Evolutionary conservation across 2,797 vertebrate genomes (phyloP).

Genomic region (Leucoraja ocellata): DNA sequence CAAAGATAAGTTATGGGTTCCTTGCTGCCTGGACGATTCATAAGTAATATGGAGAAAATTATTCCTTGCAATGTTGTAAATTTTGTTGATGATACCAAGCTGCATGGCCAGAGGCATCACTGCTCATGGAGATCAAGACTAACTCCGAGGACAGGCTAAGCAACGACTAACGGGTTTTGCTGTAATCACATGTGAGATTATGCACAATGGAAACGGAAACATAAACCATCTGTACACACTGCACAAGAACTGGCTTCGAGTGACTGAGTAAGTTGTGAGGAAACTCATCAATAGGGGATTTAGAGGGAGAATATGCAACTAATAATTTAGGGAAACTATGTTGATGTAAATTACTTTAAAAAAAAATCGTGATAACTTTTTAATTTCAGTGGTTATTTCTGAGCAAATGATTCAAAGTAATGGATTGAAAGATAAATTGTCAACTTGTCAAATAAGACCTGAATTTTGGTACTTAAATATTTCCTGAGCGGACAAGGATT

Average conservation of each 20-base stretch:
- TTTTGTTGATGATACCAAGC: slow-evolving; percentile 20
- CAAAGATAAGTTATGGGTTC: neutral
- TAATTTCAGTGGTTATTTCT: neutral
- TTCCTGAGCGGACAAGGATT: neutral
- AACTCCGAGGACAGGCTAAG: neutral
- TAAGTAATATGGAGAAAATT: neutral
- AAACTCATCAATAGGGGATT: neutral
- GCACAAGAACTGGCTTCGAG: neutral
- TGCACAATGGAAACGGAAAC: slow-evolving; percentile 17
- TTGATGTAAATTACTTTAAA: neutral
- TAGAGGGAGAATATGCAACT: neutral
- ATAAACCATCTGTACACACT: neutral
- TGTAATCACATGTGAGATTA: neutral
- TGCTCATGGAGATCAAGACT: neutral
- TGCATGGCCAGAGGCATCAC: slow-evolving; percentile 3
- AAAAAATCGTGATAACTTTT: neutral
- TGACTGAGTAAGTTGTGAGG: neutral
- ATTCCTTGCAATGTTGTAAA: neutral
- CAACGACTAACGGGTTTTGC: neutral
- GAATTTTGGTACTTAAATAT: neutral
- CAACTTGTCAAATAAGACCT: neutral
- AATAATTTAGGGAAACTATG: neutral
- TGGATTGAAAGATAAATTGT: neutral
- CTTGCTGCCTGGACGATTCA: neutral
- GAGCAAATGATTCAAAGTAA: neutral